Conservation (phyloP, 2,888 invertebrate genomes). For the Sceliomorpha sp. region DNA sequence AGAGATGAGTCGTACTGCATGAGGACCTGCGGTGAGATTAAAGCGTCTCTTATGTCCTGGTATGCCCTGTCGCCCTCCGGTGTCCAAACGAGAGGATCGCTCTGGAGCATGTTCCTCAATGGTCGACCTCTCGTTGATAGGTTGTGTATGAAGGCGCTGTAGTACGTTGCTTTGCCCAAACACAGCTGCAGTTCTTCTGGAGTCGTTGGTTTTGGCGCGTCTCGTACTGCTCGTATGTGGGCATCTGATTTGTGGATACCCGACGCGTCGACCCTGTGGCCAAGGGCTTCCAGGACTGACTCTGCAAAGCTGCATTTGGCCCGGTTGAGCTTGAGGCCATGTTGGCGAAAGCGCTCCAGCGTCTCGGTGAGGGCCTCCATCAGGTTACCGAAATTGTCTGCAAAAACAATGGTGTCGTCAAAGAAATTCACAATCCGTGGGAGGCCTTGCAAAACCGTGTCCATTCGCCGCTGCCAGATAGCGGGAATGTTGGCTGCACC, state of each 20-base stretch:
- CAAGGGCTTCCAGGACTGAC: not conserved
- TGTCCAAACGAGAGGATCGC: slow-evolving; percentile 14
- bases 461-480: too few relatives aligned
- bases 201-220: slow-evolving; percentile 15
- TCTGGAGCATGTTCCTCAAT: slow-evolving; percentile 12
- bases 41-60: slow-evolving; percentile 14
- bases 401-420: too few relatives aligned
- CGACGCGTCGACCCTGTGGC: slow-evolving; percentile 11
- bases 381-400: slow-evolving; percentile 19
- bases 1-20: slow-evolving; percentile 32
- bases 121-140: slow-evolving; percentile 24
- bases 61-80: slow-evolving; percentile 11
- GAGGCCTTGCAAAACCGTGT: slow-evolving; percentile 10
- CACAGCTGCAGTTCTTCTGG: slow-evolving; percentile 15
- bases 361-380: slow-evolving; percentile 11
- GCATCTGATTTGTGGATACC: slow-evolving; percentile 12
- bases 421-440: not conserved
- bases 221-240: slow-evolving; percentile 13
- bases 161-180: slow-evolving; percentile 29
- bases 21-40: slow-evolving; percentile 30
- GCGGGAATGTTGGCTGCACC: too few relatives aligned
- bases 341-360: slow-evolving; percentile 2
- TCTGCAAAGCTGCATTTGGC: slow-evolving; percentile 8
- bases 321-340: slow-evolving; percentile 25
- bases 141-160: slow-evolving; percentile 16